A percentile compares a stretch with the other conserved stretches of the same genome.
Conservation (phyloP, 92 coral and sea anemone genomes). For the Meandrina meandrites region DNA sequence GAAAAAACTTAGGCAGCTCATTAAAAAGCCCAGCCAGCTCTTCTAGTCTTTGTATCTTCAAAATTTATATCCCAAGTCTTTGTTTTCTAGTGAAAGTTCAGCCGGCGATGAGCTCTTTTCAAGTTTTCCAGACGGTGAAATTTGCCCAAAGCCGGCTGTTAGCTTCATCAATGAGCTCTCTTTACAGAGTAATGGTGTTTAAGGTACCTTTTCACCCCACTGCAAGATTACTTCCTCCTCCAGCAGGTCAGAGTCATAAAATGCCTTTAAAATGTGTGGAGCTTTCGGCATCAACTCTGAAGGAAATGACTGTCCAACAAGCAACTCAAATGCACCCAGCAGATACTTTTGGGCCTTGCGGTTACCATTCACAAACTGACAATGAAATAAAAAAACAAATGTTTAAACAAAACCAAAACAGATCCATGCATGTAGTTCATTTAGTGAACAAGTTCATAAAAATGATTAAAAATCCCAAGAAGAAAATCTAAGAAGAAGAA, state of each 20-base stretch:
- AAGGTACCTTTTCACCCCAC: slow-evolving; percentile 93
- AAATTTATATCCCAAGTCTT: too few species aligned
- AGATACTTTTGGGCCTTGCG: slow-evolving; percentile 97
- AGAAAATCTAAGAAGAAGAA: too few species aligned
- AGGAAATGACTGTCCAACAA: slow-evolving; percentile 96
- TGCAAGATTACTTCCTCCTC: slow-evolving; percentile 90
- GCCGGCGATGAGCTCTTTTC: too few species aligned
- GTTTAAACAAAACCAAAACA: not conserved
- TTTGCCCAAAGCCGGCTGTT: too few species aligned
- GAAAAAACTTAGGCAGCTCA: too few species aligned
- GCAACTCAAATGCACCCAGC: slow-evolving; percentile 96
- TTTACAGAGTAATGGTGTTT: not conserved
- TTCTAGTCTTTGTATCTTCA: too few species aligned
- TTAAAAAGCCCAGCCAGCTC: too few species aligned
- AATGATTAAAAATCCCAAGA: not conserved
- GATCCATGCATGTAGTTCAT: not conserved
- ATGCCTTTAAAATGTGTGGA: slow-evolving; percentile 82
- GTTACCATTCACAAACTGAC: slow-evolving; percentile 87
- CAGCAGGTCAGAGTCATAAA: slow-evolving; percentile 84
- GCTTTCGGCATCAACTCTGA: slow-evolving; percentile 88
- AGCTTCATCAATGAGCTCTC: too few species aligned
- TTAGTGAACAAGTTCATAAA: too few species aligned
- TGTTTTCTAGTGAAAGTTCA: too few species aligned
- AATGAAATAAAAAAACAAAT: not conserved
- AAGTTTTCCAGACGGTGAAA: too few species aligned